Conservation (phyloP, 2,888 invertebrate genomes). For the Dryomyza anilis region DNA sequence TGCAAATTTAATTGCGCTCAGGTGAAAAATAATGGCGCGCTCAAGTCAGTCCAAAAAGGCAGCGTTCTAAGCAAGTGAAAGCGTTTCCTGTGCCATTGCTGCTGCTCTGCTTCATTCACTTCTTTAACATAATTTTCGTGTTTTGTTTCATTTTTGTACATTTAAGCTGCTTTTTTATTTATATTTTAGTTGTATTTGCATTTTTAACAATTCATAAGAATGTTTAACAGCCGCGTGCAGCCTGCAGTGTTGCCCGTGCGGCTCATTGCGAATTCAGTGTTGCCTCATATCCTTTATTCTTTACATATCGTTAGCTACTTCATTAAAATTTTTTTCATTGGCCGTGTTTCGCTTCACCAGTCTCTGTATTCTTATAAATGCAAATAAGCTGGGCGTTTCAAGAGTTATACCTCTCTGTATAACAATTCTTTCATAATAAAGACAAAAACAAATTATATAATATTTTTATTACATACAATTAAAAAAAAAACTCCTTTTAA, state of each 20-base stretch:
- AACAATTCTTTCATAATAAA: background rate
- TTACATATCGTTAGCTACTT: slow-evolving; percentile 4
- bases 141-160: background rate
- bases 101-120: background rate
- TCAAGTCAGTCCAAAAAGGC: background rate
- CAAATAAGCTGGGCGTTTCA: background rate
- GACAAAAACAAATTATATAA: too few species aligned
- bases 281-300: slow-evolving; percentile 7
- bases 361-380: too few species aligned
- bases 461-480: too few species aligned
- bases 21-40: slow-evolving; percentile 38
- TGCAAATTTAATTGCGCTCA: slow-evolving; percentile 57
- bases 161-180: background rate
- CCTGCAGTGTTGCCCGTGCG: background rate
- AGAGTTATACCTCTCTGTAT: background rate
- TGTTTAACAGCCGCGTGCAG: background rate
- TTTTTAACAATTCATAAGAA: slow-evolving; percentile 4
- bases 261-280: slow-evolving; percentile 13
- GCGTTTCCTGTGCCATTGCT: background rate
- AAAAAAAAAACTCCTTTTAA: too few species aligned
- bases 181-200: background rate
- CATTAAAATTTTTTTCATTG: background rate
- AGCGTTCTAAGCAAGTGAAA: background rate
- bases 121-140: background rate
- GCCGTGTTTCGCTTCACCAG: background rate